Base-by-base conservation (phyloP, 1,140 invertebrate species). In the Schlechtendalia chinensis region DNA sequence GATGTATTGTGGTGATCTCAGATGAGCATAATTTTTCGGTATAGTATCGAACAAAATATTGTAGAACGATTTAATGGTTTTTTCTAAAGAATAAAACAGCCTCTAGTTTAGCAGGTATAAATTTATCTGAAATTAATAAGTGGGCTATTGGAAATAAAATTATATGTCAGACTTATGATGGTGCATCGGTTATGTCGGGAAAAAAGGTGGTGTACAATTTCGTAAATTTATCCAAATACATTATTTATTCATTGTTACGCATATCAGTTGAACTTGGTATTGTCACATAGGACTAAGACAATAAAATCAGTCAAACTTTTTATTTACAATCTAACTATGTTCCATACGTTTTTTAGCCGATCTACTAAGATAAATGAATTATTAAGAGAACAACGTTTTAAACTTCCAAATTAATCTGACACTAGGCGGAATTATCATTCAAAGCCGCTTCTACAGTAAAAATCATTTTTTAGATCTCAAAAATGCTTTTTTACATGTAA, bases 1-100 rank as follows among this genome's bases (percentile, higher is more conserved):
- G 85, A 85, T 83, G 81, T 83, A 72, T 83, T 84, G 17, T 56
- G 72, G 56, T 61, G 82, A 71, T 72, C 81, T 54, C 83, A 85
- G 82, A 82, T 83, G 79, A 83, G 82, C 45, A 90, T 77, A 1
- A 61, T 81, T 47, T 58, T 75, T 61, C 24, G 81, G 27, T 81
- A 75, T 75, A 69, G 63, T n/a, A 27, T 90, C 86, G 61, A 93
- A 86, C 59, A 93, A 93, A 79, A 93, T 88, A 80, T 88, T 84
- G 77, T 89, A 87, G 8, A 89, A 86, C 19, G 88, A 88, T 84
- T 93, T 58, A 72, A 59, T 54, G 47, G 81, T 27, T 72, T 72
- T 54, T 39, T 54, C n/a, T 19, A 56, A 56, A 29, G 0, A 29
- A 61, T 61, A 61, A 61, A 61, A 61, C 59, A 12, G 22, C 5